Conservation (phyloP, 2,888 invertebrate species). For the Norana najaformis region DNA sequence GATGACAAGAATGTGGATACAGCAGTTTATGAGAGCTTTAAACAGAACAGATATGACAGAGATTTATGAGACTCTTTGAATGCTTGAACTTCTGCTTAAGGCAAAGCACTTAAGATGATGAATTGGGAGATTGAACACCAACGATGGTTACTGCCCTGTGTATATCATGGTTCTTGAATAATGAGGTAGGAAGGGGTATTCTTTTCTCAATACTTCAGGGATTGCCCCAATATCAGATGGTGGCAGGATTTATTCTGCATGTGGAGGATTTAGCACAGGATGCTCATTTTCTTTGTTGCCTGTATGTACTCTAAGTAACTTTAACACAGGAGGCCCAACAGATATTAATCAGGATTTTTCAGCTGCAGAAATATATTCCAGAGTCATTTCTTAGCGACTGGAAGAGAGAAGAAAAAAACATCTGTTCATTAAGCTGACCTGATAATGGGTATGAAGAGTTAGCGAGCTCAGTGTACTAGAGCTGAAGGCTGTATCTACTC, state of each 20-base stretch:
- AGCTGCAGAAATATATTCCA: not conserved
- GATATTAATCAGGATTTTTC: not conserved
- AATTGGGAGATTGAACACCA: not conserved
- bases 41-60: not conserved
- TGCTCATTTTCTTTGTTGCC: not conserved
- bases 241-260: conserved; percentile 98
- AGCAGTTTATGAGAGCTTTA: not conserved
- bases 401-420: not conserved
- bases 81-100: not conserved
- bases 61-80: no score
- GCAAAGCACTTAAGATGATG: not conserved
- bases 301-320: not conserved
- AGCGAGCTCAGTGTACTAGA: not conserved
- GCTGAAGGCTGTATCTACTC: no score
- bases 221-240: conserved; percentile 66
- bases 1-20: not conserved
- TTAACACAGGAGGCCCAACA: not conserved
- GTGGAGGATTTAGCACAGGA: conserved; percentile 31
- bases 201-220: not conserved
- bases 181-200: not conserved
- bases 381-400: not conserved
- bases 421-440: not conserved
- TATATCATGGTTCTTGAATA: not conserved
- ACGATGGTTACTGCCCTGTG: not conserved
- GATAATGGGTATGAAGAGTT: not conserved